These are phyloP conservation scores for Thripadectes ignobilis DNA, from an alignment of 2,797 vertebrate genomes.

Conservation along the genomic window DNA sequence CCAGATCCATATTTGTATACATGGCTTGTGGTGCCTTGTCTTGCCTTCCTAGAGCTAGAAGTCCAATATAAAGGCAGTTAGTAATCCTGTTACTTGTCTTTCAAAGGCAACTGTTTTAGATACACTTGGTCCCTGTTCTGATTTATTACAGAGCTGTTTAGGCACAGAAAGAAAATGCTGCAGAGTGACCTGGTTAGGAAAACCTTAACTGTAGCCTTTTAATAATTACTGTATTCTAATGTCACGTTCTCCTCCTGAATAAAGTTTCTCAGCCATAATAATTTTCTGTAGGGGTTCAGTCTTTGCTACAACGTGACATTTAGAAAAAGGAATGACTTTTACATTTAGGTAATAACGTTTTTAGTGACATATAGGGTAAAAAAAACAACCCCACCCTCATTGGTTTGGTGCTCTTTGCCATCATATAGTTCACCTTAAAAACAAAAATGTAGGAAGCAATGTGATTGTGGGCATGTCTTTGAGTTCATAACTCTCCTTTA, in stretches of 20 bases:
- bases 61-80: background rate
- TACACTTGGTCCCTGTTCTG: background rate
- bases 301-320: background rate
- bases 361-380: background rate
- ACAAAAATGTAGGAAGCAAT: background rate
- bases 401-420: conserved; percentile 16
- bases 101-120: background rate
- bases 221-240: background rate
- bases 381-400: background rate
- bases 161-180: background rate
- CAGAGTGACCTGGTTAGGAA: conserved; percentile 4
- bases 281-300: background rate
- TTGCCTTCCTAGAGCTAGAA: conserved; percentile 36
- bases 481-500: background rate
- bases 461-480: background rate
- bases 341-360: background rate
- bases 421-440: background rate
- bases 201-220: background rate
- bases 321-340: background rate
- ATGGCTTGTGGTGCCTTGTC: conserved; percentile 62
- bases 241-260: background rate
- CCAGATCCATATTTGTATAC: background rate
- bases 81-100: background rate
- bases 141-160: background rate
- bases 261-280: conserved; percentile 11